Percentiles rank a stretch among this genome's conserved stretches.
Evolutionary conservation across 2,888 invertebrate genomes (phyloP).

Genomic region (Tupiocoris notatus): DNA sequence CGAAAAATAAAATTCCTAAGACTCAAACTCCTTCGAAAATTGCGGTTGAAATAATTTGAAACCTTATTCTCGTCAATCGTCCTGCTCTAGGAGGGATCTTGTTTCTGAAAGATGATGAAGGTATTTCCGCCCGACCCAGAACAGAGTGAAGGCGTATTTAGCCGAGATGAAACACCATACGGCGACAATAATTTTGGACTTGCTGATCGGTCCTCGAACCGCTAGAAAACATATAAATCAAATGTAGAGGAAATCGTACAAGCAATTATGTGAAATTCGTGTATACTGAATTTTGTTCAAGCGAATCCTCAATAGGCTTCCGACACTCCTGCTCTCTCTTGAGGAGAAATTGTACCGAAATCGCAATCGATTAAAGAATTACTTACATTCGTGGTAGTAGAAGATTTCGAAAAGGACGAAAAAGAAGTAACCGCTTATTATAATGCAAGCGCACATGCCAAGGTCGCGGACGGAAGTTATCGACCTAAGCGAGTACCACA

Average conservation of each 20-base stretch:
- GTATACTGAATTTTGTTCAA: no score
- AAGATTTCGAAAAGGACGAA: slow-evolving; percentile 18
- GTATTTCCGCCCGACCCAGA: slow-evolving; percentile 15
- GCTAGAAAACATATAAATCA: no score
- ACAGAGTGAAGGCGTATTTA: slow-evolving; percentile 28
- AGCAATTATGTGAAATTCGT: no score
- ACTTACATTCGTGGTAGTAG: slow-evolving; percentile 15
- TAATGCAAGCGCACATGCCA: slow-evolving; percentile 20
- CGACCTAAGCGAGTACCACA: slow-evolving; percentile 10
- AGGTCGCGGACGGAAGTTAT: slow-evolving; percentile 17
- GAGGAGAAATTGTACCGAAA: no score
- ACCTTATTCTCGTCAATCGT: not conserved
- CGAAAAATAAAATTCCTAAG: no score
- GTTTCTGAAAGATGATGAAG: slow-evolving; percentile 14
- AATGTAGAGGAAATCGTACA: no score
- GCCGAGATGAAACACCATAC: slow-evolving; percentile 34
- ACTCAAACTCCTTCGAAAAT: no score
- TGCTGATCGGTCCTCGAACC: not conserved
- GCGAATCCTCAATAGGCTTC: no score
- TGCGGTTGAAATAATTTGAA: no score
- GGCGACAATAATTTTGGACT: slow-evolving; percentile 27
- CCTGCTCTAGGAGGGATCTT: not conserved
- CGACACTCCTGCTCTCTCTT: no score
- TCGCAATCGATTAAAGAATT: not conserved
- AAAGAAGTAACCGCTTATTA: not conserved